These are phyloP conservation scores for Catocala sponsa DNA, from an alignment of 2,888 invertebrate species.

Conservation along the genomic window DNA sequence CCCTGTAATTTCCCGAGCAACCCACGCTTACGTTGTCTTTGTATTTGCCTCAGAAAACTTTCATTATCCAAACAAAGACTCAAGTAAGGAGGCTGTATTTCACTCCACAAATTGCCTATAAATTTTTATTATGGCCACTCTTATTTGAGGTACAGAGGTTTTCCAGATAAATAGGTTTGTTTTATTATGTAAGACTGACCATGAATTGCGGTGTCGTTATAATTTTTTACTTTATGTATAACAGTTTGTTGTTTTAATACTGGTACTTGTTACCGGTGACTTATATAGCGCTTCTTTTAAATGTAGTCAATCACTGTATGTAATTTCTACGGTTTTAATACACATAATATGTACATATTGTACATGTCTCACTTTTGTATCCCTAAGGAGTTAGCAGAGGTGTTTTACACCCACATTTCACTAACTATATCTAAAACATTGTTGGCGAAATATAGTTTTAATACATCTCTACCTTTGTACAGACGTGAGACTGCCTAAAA, in stretches of 20 bases:
- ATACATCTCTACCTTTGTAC: too few species aligned
- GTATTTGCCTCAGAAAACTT: constrained; percentile 61
- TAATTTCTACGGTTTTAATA: too few species aligned
- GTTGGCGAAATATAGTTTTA: too few species aligned
- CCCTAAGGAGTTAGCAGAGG: too few species aligned
- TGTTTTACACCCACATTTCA: too few species aligned
- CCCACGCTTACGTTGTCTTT: constrained; percentile 51
- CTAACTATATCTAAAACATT: too few species aligned
- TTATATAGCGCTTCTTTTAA: too few species aligned
- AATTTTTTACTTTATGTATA: constrained; percentile 41
- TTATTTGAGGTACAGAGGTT: constrained; percentile 81
- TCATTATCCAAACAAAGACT: constrained; percentile 81
- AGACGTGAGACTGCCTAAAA: too few species aligned
- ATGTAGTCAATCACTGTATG: too few species aligned
- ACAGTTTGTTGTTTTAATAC: constrained; percentile 14
- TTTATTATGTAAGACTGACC: constrained; percentile 73
- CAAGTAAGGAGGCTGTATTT: constrained; percentile 74
- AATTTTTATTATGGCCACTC: constrained; percentile 85
- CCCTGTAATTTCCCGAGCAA: constrained; percentile 18
- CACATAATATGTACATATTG: too few species aligned
- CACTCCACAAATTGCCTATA: constrained; percentile 83
- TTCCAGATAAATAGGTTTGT: constrained; percentile 76
- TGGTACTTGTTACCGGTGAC: too few species aligned
- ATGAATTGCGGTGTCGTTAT: constrained; percentile 61
- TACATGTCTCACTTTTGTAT: too few species aligned